phyloP scores from a whole-genome alignment of 2,113 vertebrate genomes.

The Progne subis region DNA sequence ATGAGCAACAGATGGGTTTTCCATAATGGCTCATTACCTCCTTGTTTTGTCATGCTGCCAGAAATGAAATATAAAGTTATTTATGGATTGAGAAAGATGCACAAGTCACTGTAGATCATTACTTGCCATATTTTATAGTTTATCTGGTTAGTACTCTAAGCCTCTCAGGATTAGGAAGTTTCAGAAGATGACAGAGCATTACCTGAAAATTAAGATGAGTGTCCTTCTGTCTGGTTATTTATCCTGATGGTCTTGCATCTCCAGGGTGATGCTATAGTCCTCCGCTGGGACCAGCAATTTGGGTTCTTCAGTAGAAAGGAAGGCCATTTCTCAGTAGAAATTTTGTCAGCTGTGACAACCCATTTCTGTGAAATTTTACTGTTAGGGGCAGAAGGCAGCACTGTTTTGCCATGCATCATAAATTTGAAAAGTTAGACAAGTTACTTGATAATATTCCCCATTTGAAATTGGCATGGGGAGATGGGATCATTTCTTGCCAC shows the following conservation, averaged over 20 bases:
- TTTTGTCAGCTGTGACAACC: constrained; percentile 52
- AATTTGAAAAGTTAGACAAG: constrained; percentile 54
- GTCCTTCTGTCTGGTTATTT: constrained; percentile 53
- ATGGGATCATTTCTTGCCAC: neutral
- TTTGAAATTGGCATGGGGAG: neutral
- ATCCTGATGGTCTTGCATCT: constrained; percentile 53
- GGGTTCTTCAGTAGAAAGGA: constrained; percentile 58
- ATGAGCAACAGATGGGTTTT: constrained; percentile 82
- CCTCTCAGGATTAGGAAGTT: constrained; percentile 60
- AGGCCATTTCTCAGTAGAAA: constrained; percentile 58
- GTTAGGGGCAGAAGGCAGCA: neutral
- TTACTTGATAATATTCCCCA: constrained; percentile 1
- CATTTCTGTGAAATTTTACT: constrained; percentile 46
- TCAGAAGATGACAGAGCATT: constrained; percentile 61
- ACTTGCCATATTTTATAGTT: constrained; percentile 66
- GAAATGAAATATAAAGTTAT: constrained; percentile 79
- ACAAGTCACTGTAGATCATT: constrained; percentile 73
- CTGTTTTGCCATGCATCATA: neutral
- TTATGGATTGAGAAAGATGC: constrained; percentile 77
- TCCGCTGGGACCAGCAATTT: constrained; percentile 58
- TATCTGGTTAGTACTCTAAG: constrained; percentile 71
- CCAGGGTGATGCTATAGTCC: constrained; percentile 21
- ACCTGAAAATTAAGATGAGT: constrained; percentile 67
- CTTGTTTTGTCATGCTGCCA: constrained; percentile 73
- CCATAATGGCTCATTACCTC: constrained; percentile 80